A percentile compares a stretch with the other conserved stretches of the same genome.
Evolutionary conservation across 2,888 invertebrate species (phyloP).

Genomic region (Philereme vetulata): DNA sequence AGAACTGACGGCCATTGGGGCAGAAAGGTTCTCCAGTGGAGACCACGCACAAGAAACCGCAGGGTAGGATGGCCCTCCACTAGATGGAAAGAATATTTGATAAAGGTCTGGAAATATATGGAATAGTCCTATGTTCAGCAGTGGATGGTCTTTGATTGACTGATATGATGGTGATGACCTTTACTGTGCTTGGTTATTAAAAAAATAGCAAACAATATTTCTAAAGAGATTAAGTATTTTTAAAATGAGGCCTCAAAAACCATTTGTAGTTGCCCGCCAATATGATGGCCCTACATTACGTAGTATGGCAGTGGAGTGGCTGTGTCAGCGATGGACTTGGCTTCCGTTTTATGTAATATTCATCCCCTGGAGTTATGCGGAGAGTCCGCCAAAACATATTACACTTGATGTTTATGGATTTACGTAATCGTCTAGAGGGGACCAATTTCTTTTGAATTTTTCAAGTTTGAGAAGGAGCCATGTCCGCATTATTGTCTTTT

Average conservation of each 20-base stretch:
- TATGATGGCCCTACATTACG: slow-evolving; percentile 44
- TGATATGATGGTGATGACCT: too few relatives aligned
- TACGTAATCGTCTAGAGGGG: slow-evolving; percentile 46
- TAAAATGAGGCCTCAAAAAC: not conserved
- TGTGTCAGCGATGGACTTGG: slow-evolving; percentile 68
- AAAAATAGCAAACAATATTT: too few relatives aligned
- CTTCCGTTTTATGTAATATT: slow-evolving; percentile 71
- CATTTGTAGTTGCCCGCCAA: slow-evolving; percentile 21
- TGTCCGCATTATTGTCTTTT: not conserved
- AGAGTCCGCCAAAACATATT: slow-evolving; percentile 65
- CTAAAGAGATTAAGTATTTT: too few relatives aligned
- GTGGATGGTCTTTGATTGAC: too few relatives aligned
- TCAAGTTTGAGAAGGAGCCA: slow-evolving; percentile 13
- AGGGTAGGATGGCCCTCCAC: too few relatives aligned
- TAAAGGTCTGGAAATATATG: too few relatives aligned
- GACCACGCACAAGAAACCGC: too few relatives aligned
- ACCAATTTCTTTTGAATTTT: slow-evolving; percentile 36
- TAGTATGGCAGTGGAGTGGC: slow-evolving; percentile 59
- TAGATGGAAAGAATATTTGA: too few relatives aligned
- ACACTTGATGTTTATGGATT: slow-evolving; percentile 62
- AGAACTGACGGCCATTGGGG: too few relatives aligned
- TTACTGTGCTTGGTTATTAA: too few relatives aligned
- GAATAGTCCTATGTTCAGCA: too few relatives aligned
- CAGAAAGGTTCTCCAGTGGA: too few relatives aligned
- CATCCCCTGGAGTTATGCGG: slow-evolving; percentile 60